These are phyloP conservation scores for Adrianichthys oophorus DNA, from an alignment of 2,797 vertebrate species.

Conservation along the genomic window DNA sequence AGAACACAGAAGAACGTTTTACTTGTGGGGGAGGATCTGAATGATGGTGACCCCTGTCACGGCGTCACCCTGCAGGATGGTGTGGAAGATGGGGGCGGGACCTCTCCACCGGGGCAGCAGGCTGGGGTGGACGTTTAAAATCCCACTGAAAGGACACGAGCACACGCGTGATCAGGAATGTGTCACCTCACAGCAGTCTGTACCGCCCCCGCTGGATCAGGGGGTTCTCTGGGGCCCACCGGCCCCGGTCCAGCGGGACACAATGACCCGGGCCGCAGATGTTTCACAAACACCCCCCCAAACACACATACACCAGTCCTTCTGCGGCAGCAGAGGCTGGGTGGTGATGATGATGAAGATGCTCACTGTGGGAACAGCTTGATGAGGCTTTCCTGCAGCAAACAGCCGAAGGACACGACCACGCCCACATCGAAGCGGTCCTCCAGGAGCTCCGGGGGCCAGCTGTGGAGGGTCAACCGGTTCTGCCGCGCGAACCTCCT, in stretches of 20 bases:
- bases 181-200: neutral
- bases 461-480: slow-evolving; percentile 79
- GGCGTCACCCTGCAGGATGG: slow-evolving; percentile 85
- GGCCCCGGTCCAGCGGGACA: too few relatives aligned
- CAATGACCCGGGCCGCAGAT: too few relatives aligned
- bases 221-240: too few relatives aligned
- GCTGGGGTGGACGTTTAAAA: slow-evolving; percentile 94
- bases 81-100: slow-evolving; percentile 90
- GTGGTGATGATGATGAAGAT: neutral
- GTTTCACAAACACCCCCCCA: too few relatives aligned
- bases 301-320: too few relatives aligned
- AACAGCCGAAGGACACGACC: slow-evolving; percentile 92
- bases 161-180: too few relatives aligned
- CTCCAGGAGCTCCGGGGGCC: slow-evolving; percentile 78
- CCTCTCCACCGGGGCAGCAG: slow-evolving; percentile 92
- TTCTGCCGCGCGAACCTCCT: slow-evolving; percentile 80
- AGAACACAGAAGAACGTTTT: neutral
- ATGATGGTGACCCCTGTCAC: slow-evolving; percentile 91
- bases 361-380: slow-evolving; percentile 89
- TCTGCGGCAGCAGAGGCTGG: too few relatives aligned
- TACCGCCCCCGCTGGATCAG: too few relatives aligned
- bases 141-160: slow-evolving; percentile 74
- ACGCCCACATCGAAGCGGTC: slow-evolving; percentile 89
- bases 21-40: slow-evolving; percentile 92
- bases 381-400: slow-evolving; percentile 86